Conservation (phyloP, 2,797 vertebrate species). For the Lates japonicus region DNA sequence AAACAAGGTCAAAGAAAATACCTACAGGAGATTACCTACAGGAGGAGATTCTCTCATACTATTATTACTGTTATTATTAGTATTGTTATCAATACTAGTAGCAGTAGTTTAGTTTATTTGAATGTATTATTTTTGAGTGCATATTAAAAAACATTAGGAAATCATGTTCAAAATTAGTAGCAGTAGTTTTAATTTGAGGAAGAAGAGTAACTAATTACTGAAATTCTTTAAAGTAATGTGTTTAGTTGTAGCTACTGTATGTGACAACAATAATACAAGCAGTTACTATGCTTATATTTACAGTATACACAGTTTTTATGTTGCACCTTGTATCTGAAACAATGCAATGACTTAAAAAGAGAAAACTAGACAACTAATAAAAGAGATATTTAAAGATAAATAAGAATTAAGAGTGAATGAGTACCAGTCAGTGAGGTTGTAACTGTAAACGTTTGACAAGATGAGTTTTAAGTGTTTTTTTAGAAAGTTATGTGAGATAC, state of each 20-base stretch:
- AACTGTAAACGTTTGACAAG: neutral
- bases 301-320: too few species aligned
- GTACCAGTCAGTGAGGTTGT: too few species aligned
- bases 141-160: neutral
- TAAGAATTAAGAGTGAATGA: too few species aligned
- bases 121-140: neutral
- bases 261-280: too few species aligned
- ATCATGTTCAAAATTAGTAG: neutral
- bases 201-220: neutral
- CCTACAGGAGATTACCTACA: too few species aligned
- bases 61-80: neutral
- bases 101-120: neutral
- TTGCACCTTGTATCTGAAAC: too few species aligned
- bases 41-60: neutral
- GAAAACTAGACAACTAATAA: too few species aligned
- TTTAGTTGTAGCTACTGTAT: too few species aligned
- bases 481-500: neutral
- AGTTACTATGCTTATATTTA: too few species aligned
- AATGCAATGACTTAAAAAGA: too few species aligned
- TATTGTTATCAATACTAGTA: neutral
- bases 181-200: neutral
- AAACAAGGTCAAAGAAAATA: neutral
- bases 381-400: too few species aligned
- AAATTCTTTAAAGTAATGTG: neutral
- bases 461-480: neutral